These are phyloP conservation scores for Erebia palarica DNA, from an alignment of 2,888 invertebrate genomes.

Conservation along the genomic window DNA sequence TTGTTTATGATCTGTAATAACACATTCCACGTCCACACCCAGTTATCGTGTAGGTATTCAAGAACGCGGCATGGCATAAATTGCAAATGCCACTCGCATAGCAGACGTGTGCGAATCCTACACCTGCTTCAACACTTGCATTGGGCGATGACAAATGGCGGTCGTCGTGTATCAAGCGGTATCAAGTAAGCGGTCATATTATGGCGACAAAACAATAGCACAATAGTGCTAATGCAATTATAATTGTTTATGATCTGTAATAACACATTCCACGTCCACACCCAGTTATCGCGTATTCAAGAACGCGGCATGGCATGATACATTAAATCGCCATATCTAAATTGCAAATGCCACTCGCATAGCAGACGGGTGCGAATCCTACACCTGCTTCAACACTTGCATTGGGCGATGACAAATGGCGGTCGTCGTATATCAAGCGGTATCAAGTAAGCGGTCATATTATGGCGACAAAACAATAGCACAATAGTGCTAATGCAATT, in stretches of 20 bases:
- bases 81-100: slow-evolving; percentile 53
- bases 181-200: too few species aligned
- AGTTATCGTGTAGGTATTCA: slow-evolving; percentile 29
- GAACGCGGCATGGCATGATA: background rate
- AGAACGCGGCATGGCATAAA: slow-evolving; percentile 39
- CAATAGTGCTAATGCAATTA: too few species aligned
- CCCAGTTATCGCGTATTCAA: slow-evolving; percentile 28
- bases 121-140: slow-evolving; percentile 38
- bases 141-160: slow-evolving; percentile 28
- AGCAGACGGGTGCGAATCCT: slow-evolving; percentile 33
- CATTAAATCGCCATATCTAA: slow-evolving; percentile 44
- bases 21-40: slow-evolving; percentile 3
- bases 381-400: slow-evolving; percentile 38
- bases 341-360: slow-evolving; percentile 55
- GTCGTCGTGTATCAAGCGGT: slow-evolving; percentile 22
- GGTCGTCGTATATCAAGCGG: slow-evolving; percentile 22
- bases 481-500: too few species aligned
- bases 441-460: too few species aligned
- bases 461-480: too few species aligned
- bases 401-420: slow-evolving; percentile 30
- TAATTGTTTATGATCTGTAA: too few species aligned
- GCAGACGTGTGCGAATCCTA: slow-evolving; percentile 34
- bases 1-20: background rate
- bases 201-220: too few species aligned
- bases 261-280: slow-evolving; percentile 9